Percentiles rank a stretch among this genome's conserved stretches.
phyloP scores from a whole-genome alignment of 2,888 invertebrate genomes.

The Ophonus ardosiacus region DNA sequence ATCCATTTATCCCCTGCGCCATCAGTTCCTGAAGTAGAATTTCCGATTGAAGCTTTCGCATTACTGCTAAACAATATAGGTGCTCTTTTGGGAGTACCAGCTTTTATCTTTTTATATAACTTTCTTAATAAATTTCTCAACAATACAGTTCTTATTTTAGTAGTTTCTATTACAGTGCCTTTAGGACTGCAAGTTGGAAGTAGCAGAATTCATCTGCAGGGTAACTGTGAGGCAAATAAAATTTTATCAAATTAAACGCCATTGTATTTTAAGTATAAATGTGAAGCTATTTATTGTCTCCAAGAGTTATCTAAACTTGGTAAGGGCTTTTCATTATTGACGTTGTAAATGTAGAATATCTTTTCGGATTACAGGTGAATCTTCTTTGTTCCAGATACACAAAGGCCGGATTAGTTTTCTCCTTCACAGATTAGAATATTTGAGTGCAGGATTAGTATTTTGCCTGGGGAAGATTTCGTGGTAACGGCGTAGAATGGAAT shows the following conservation, averaged over 20 bases:
- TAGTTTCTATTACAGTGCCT: not conserved
- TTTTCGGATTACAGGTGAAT: constrained; percentile 11
- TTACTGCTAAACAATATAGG: too few relatives aligned
- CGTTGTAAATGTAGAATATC: constrained; percentile 2
- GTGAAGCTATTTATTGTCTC: constrained; percentile 6
- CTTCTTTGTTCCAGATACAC: constrained; percentile 47
- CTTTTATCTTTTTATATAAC: too few relatives aligned
- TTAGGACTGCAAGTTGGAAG: not conserved
- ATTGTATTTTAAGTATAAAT: not conserved
- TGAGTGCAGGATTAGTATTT: constrained; percentile 22
- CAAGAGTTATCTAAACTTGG: constrained; percentile 17
- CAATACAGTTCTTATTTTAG: not conserved
- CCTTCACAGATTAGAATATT: constrained; percentile 32
- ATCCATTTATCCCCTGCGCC: too few relatives aligned
- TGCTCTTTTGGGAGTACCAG: too few relatives aligned
- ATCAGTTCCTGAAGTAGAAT: too few relatives aligned
- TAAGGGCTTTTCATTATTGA: constrained; percentile 25
- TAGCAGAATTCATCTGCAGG: not conserved
- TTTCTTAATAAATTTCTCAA: not conserved
- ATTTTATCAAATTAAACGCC: not conserved
- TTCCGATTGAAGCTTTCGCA: too few relatives aligned
- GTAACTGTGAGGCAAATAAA: not conserved
- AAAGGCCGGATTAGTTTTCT: constrained; percentile 28
- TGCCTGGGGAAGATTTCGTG: constrained; percentile 10
- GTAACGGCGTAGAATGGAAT: constrained; percentile 38